These are phyloP conservation scores for Crocallis elinguaria DNA, from an alignment of 2,888 invertebrate genomes.

Conservation along the genomic window DNA sequence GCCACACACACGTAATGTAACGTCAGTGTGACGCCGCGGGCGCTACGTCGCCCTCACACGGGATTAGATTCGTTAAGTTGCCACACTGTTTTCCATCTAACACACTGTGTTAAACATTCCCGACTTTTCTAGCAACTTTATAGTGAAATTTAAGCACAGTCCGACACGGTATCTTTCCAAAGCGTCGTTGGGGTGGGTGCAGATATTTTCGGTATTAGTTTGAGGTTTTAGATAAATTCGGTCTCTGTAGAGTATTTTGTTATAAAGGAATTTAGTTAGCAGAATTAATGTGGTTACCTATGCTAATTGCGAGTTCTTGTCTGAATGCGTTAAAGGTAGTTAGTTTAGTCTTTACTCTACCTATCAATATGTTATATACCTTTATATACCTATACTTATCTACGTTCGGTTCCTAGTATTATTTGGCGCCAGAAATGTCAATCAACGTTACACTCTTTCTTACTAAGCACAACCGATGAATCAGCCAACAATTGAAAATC, in stretches of 20 bases:
- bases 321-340: slow-evolving; percentile 11
- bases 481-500: too few species aligned
- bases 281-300: slow-evolving; percentile 15
- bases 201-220: slow-evolving; percentile 36
- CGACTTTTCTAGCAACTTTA: slow-evolving; percentile 21
- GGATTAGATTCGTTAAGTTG: slow-evolving; percentile 73
- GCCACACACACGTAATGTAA: slow-evolving; percentile 39
- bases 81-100: slow-evolving; percentile 49
- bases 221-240: slow-evolving; percentile 37
- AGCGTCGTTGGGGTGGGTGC: slow-evolving; percentile 5
- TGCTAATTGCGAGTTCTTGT: slow-evolving; percentile 13
- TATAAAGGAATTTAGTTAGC: slow-evolving; percentile 30
- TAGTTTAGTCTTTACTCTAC: too few species aligned
- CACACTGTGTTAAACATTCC: slow-evolving; percentile 38
- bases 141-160: slow-evolving; percentile 29
- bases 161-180: slow-evolving; percentile 26
- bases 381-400: too few species aligned
- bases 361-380: too few species aligned
- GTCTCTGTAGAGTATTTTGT: slow-evolving; percentile 34
- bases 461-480: too few species aligned
- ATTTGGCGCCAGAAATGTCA: too few species aligned
- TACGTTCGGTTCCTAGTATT: too few species aligned
- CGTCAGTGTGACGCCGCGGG: slow-evolving; percentile 63
- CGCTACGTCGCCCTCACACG: slow-evolving; percentile 65
- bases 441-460: too few species aligned